These are phyloP conservation scores for Nephrotoma appendiculata DNA, from an alignment of 2,888 invertebrate species.

Conservation along the genomic window DNA sequence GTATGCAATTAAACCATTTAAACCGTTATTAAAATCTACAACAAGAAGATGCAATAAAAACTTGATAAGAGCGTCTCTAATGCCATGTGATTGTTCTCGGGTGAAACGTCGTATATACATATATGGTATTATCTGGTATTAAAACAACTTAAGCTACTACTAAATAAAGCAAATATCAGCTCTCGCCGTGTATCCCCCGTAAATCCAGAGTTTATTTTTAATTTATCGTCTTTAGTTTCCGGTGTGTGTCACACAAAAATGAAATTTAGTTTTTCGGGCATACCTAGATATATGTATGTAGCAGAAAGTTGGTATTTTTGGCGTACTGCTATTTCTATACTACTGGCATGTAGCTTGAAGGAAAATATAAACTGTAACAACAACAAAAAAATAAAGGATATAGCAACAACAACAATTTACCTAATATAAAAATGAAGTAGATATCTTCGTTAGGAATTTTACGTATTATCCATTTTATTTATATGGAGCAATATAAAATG, in stretches of 20 bases:
- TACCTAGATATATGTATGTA: background rate
- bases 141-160: background rate
- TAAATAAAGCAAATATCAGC: background rate
- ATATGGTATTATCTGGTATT: background rate
- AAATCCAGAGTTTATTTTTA: background rate
- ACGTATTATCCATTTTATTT: background rate
- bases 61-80: background rate
- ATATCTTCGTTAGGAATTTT: background rate
- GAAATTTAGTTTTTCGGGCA: background rate
- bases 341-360: background rate
- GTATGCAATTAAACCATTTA: too few species aligned
- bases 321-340: background rate
- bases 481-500: background rate
- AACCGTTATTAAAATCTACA: background rate
- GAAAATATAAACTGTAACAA: background rate
- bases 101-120: background rate
- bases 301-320: background rate
- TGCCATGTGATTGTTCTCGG: background rate
- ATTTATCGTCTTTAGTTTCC: background rate
- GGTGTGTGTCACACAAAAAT: background rate
- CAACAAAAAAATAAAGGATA: background rate
- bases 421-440: background rate
- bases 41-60: background rate
- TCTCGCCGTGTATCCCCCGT: background rate
- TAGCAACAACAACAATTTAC: background rate